These are phyloP conservation scores for Diadophis punctatus DNA, from an alignment of 2,113 vertebrate species.

Conservation along the genomic window DNA sequence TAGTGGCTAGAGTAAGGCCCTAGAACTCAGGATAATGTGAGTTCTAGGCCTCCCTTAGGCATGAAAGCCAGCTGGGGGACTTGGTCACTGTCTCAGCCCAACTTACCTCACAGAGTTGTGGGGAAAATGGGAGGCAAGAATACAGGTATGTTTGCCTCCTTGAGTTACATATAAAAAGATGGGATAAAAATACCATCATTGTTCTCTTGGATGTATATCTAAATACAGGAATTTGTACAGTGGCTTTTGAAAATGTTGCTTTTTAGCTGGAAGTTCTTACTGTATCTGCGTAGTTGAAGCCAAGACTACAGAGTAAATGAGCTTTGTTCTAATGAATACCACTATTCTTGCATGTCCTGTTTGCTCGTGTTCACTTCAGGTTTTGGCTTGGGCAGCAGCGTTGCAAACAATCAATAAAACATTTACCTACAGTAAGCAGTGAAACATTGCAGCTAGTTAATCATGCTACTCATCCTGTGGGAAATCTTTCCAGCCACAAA, in stretches of 20 bases:
- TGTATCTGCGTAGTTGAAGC: background rate
- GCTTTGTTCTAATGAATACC: conserved; percentile 13
- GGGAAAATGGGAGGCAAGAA: no score
- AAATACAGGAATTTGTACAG: background rate
- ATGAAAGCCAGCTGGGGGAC: no score
- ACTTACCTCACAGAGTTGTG: no score
- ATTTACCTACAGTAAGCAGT: conserved; percentile 90
- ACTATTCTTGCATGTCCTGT: background rate
- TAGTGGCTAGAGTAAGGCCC: background rate
- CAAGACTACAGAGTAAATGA: background rate
- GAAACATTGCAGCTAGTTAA: conserved; percentile 92
- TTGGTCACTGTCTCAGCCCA: no score
- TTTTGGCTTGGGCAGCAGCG: conserved; percentile 98
- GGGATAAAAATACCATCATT: no score
- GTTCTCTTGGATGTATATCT: background rate
- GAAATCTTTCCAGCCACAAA: conserved; percentile 90
- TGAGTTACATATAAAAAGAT: no score
- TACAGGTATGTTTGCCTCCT: no score
- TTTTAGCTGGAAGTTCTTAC: background rate
- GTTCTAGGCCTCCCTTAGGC: no score
- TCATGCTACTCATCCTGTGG: conserved; percentile 83
- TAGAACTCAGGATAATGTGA: background rate
- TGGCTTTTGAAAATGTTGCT: background rate
- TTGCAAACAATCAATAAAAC: conserved; percentile 96
- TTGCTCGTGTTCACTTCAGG: conserved; percentile 71